Evolutionary conservation across 1,140 invertebrate species (phyloP), one percentile per base, ranked within the genome.

Genomic region (Agrypnia vestita): DNA sequence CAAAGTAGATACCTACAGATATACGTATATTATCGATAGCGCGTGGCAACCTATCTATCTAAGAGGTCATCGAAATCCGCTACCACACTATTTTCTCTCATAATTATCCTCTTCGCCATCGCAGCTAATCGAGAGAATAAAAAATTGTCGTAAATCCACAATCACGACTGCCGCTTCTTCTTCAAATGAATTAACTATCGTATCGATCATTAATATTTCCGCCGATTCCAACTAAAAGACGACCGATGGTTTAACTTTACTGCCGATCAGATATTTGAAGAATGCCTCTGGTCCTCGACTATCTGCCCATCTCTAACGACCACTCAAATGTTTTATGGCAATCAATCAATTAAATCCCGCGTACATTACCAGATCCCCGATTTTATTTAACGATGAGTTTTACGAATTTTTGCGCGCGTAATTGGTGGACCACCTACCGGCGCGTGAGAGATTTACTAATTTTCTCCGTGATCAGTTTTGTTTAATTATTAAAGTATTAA

Each of bases 261-360:
- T 35, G 25, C 49, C 11, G 49, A 49, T 69, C n/a, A 47, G 64
- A 69, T 47, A 69, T 69, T 69, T 17, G 44, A 46, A 69, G 44
- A 47, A 17, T 69, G 44, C 11, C 49, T 8, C n/a, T 12, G 1
- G 11, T 3, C 8, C n/a, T 9, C 11, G 3, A 9, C 64, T 69
- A 69, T 69, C 64, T n/a, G 64, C 21, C 46, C 64, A 47, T 47
- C 43, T 35, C 64, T 69, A 69, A 69, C 46, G 64, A 47, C 64
- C 44, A 15, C 64, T 69, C 43, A 69, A 35, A 69, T 9, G 25
- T 69, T 69, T 69, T 15, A 47, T 15, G 17, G 64, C 64, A 69
- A 69, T 69, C 64, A 47, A 69, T 69, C 64, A 69, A 69, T 69
- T 69, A 69, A 69, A 47, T 69, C n/a, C 43, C 43, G 64, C 13